Base-by-base conservation (phyloP, 2,888 invertebrate species). In the Coronaproctus castanopsis region DNA sequence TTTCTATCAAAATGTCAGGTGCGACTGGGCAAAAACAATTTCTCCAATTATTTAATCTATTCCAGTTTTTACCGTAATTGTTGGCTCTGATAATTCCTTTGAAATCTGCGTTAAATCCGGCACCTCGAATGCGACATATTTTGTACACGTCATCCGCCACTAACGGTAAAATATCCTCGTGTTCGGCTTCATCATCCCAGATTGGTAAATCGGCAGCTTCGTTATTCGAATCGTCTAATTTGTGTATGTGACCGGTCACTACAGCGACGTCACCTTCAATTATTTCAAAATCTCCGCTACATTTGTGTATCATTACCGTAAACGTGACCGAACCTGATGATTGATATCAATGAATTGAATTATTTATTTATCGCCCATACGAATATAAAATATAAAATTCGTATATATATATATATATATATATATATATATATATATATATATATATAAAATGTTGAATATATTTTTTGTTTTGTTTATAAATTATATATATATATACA, bases 191-290 rank as follows among this genome's bases (percentile, higher is more conserved):
- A 36, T 36, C 36, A 36, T 36, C 36, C 14, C 14, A 14, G 14
- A 36, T 36, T 14, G 36, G 36, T 36, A 36, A 36, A 14, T 36
- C 36, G 8, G 14, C 14, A 8, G 36, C 36, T 36, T 36, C 36
- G 5, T 36, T 36, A 36, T 14, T 36, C 14, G 14, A 5, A 36
- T 36, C 36, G 5, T 36, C 36, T 36, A 36, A 14, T 14, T 36
- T 14, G 36, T 36, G 36, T 36, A 36, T 36, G 36, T 36, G 36
- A 36, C 87, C 87, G 0, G 82, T 82, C 0, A 82, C 82, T 22
- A 87, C 78, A 0, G 82, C 77, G 0, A 78, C 78, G 2, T 79
- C 80, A 2, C 80, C 79, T 70, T 85, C 84, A 0, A 81, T 78
- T 3, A 69, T 78, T 72, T 80, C 80, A 67, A 81, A 81, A 21